Percentiles rank a stretch among this genome's conserved stretches.
phyloP scores from a whole-genome alignment of 2,113 vertebrate species.

The Bubo bubo region DNA sequence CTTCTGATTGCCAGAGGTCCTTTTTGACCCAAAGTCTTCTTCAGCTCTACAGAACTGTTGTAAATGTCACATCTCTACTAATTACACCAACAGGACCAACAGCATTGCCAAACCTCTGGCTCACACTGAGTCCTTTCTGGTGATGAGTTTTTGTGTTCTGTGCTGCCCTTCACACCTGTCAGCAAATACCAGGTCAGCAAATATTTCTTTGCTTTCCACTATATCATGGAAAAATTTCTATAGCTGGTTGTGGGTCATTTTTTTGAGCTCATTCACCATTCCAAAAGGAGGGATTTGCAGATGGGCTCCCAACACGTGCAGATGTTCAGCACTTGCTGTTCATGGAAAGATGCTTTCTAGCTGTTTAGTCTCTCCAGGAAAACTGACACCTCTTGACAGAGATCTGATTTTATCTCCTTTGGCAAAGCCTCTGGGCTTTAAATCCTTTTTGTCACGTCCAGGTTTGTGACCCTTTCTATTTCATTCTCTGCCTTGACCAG shows the following conservation, averaged over 20 bases:
- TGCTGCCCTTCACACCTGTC: background rate
- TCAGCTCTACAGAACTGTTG: background rate
- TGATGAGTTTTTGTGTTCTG: background rate
- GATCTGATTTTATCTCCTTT: background rate
- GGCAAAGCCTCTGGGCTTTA: background rate
- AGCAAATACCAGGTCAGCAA: background rate
- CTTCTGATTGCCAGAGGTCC: background rate
- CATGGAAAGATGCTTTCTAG: background rate
- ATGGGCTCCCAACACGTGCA: background rate
- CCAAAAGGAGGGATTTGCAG: background rate
- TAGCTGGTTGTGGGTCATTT: background rate
- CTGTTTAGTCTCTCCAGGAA: background rate
- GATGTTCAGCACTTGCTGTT: background rate
- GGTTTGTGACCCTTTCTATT: background rate
- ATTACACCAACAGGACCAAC: background rate
- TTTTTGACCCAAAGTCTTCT: background rate
- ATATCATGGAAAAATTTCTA: background rate
- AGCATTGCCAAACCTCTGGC: background rate
- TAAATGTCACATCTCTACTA: background rate
- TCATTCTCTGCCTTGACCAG: background rate
- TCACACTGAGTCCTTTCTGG: background rate
- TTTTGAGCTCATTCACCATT: background rate
- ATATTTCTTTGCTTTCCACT: background rate
- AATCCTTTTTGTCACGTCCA: background rate
- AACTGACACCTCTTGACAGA: background rate